Evolutionary conservation across 1,140 invertebrate species (phyloP).

Genomic region (Mactra quadrangularis): DNA sequence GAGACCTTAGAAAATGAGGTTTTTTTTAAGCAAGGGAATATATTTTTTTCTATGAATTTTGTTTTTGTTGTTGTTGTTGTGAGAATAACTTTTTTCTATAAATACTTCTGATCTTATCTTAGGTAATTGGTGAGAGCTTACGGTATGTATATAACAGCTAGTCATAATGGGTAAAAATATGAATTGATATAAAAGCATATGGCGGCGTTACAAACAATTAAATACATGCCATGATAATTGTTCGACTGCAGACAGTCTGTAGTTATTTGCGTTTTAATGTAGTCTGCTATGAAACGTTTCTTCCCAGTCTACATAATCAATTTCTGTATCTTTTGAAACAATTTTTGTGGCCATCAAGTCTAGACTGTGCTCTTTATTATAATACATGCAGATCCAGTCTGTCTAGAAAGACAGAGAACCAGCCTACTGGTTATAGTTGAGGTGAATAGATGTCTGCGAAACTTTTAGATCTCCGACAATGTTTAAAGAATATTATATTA

Average conservation of each 20-base stretch:
- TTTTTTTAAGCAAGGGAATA: too few species aligned
- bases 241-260: not conserved
- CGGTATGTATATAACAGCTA: too few species aligned
- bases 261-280: not conserved
- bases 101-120: too few species aligned
- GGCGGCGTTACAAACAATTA: not conserved
- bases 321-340: slow-evolving; percentile 45
- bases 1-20: too few species aligned
- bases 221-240: slow-evolving; percentile 1
- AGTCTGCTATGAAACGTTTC: slow-evolving; percentile 31
- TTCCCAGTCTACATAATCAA: slow-evolving; percentile 29
- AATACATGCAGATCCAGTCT: slow-evolving; percentile 32
- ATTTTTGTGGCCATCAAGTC: slow-evolving; percentile 29
- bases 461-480: too few species aligned
- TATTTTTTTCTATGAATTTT: too few species aligned
- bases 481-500: too few species aligned
- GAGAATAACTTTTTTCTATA: too few species aligned
- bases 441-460: slow-evolving; percentile 11
- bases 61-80: too few species aligned
- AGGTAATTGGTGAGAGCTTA: too few species aligned
- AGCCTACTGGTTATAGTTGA: slow-evolving; percentile 19
- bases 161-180: too few species aligned
- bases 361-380: slow-evolving; percentile 41
- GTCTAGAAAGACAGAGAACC: slow-evolving; percentile 15
- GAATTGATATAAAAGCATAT: too few species aligned